Evolutionary conservation across 2,113 vertebrate genomes (phyloP).

Genomic region (Amphilophus citrinellus): DNA sequence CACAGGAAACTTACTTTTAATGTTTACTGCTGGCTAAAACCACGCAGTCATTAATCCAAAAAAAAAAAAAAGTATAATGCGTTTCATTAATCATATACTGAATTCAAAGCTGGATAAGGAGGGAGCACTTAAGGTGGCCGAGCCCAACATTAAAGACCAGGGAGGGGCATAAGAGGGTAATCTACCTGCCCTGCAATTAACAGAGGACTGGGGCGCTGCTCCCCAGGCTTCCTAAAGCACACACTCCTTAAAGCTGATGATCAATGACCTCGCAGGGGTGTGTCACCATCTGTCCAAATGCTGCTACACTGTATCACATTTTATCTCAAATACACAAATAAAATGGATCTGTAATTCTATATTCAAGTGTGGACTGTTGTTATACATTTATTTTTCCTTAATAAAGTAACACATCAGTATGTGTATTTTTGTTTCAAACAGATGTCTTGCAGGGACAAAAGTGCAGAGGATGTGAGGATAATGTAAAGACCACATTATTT

Average conservation of each 20-base stretch:
- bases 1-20: conserved; percentile 44
- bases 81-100: conserved; percentile 60
- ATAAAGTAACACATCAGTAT: background rate
- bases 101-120: conserved; percentile 36
- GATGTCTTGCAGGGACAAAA: background rate
- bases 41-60: conserved; percentile 51
- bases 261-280: conserved; percentile 67
- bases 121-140: conserved; percentile 38
- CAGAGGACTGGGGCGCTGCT: conserved; percentile 66
- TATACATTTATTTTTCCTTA: background rate
- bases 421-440: background rate
- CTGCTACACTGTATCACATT: background rate
- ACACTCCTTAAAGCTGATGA: conserved; percentile 68
- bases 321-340: background rate
- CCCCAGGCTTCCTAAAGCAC: conserved; percentile 58
- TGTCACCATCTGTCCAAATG: conserved; percentile 72
- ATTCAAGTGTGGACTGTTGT: no score
- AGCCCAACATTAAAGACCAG: conserved; percentile 61
- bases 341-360: background rate
- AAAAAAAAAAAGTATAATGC: conserved; percentile 37
- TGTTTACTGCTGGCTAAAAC: conserved; percentile 37
- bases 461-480: background rate
- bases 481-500: background rate
- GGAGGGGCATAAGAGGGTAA: conserved; percentile 66
- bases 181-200: conserved; percentile 80